Conservation (phyloP, 2,113 vertebrate genomes). For the Calypte anna region DNA sequence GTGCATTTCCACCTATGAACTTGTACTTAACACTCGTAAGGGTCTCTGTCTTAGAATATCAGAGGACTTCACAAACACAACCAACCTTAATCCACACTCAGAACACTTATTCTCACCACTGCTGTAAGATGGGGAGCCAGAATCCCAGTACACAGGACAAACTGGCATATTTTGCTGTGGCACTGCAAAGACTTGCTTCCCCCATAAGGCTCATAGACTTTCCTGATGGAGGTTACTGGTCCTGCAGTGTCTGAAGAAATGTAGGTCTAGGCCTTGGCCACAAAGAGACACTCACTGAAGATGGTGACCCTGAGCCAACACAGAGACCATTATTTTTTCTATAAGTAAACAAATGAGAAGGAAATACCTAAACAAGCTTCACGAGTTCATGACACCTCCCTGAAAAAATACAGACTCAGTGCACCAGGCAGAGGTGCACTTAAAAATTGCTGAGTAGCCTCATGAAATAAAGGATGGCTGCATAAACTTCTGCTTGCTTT, state of each 20-base stretch:
- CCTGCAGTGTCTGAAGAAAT: neutral
- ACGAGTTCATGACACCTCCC: neutral
- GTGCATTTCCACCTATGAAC: neutral
- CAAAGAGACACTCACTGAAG: neutral
- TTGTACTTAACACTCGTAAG: neutral
- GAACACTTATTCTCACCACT: neutral
- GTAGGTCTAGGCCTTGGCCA: neutral
- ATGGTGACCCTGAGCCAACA: neutral
- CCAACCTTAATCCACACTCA: neutral
- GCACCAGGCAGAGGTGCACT: neutral
- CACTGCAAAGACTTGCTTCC: neutral
- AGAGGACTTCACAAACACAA: neutral
- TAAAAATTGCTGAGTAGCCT: neutral
- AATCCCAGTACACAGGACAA: neutral
- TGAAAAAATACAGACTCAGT: neutral
- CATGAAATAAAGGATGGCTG: neutral
- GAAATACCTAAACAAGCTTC: neutral
- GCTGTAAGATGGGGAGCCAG: neutral
- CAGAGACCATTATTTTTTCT: neutral
- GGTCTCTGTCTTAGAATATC: neutral
- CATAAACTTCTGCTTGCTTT: conserved; percentile 1
- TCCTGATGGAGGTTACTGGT: neutral
- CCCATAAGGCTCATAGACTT: neutral
- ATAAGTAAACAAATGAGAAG: neutral
- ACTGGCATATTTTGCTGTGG: neutral